phyloP scores from a whole-genome alignment of 2,888 invertebrate genomes.

The Dinocampus coccinellae region DNA sequence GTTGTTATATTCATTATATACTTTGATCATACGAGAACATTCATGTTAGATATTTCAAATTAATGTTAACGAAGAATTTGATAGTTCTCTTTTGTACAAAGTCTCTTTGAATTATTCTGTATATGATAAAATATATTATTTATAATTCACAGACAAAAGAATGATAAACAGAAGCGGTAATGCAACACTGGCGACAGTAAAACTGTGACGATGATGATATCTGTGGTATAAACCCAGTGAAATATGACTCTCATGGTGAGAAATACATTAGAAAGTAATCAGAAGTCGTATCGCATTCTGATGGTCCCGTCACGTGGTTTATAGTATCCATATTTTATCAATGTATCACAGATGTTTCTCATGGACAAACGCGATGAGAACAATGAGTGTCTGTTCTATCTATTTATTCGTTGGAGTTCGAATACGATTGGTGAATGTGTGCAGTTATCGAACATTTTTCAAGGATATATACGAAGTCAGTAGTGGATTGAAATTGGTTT shows the following conservation, averaged over 20 bases:
- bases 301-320: not conserved
- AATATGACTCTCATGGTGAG: slow-evolving; percentile 18
- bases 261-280: slow-evolving; percentile 27
- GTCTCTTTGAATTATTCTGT: not conserved
- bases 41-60: not conserved
- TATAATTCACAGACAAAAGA: not conserved
- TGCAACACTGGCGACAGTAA: not conserved
- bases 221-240: slow-evolving; percentile 21
- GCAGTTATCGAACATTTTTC: no score
- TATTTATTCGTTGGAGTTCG: not conserved
- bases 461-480: not conserved
- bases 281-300: slow-evolving; percentile 1
- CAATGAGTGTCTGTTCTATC: slow-evolving; percentile 1
- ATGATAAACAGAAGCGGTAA: not conserved
- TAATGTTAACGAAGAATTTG: not conserved
- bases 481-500: no score
- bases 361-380: not conserved
- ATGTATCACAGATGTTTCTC: not conserved
- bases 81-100: not conserved
- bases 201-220: slow-evolving; percentile 3
- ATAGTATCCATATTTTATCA: not conserved
- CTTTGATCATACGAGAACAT: not conserved
- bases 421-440: not conserved
- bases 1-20: not conserved
- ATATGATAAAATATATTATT: not conserved